phyloP scores from a whole-genome alignment of 2,113 vertebrate genomes.

The Pipra filicauda region DNA sequence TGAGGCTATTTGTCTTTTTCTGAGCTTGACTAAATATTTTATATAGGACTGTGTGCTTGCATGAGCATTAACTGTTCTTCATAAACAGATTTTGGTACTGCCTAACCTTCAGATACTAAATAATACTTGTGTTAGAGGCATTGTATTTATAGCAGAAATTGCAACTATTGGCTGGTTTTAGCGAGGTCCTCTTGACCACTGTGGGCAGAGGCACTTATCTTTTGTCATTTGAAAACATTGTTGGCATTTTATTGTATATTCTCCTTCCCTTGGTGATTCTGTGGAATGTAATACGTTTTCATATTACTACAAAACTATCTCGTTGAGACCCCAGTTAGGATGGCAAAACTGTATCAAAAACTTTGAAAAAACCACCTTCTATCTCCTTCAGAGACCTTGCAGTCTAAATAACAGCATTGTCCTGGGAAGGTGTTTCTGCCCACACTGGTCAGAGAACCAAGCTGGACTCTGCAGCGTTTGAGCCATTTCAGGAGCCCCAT shows the following conservation, averaged over 20 bases:
- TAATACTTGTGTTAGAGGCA: not conserved
- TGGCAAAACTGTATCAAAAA: not conserved
- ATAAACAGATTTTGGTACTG: not conserved
- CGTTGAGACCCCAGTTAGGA: not conserved
- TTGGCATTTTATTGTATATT: not conserved
- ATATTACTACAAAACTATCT: not conserved
- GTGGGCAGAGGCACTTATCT: not conserved
- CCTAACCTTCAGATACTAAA: not conserved
- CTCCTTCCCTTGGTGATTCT: not conserved
- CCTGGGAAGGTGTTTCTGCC: not conserved
- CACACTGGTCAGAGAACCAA: not conserved
- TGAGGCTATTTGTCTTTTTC: not conserved
- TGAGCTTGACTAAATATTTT: not conserved
- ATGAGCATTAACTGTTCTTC: not conserved
- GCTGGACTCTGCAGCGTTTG: not conserved
- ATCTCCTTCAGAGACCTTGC: not conserved
- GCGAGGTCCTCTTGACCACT: not conserved
- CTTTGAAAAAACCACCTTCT: not conserved
- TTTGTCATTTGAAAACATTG: not conserved
- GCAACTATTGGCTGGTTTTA: not conserved
- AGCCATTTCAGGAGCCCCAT: fast-evolving
- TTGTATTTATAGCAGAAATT: not conserved
- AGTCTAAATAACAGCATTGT: not conserved
- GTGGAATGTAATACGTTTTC: not conserved
- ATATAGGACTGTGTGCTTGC: not conserved